phyloP scores from a whole-genome alignment of 2,113 vertebrate genomes.

The Pedetes capensis region DNA sequence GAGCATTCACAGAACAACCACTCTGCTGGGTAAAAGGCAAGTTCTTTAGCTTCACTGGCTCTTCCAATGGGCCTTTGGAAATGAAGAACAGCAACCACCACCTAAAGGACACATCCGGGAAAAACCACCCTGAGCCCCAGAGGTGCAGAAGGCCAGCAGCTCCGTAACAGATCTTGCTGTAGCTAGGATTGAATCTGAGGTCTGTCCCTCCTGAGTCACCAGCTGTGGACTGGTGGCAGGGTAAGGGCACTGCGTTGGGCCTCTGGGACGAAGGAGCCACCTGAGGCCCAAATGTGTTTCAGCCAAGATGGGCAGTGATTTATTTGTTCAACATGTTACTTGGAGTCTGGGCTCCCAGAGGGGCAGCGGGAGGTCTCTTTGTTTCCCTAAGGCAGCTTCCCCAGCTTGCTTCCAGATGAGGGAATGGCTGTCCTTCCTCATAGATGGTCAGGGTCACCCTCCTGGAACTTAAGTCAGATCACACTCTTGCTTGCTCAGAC shows the following conservation, averaged over 20 bases:
- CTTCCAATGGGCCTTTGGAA: background rate
- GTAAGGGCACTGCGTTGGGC: background rate
- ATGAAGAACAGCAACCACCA: background rate
- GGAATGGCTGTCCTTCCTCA: background rate
- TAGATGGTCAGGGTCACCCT: background rate
- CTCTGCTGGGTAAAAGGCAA: background rate
- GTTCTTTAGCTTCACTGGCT: background rate
- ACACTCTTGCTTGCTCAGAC: background rate
- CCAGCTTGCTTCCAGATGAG: background rate
- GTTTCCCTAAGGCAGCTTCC: background rate
- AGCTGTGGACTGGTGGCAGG: background rate
- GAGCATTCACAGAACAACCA: background rate
- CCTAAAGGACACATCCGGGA: background rate
- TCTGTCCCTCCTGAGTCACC: background rate
- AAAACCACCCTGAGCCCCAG: background rate
- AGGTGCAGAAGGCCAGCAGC: background rate
- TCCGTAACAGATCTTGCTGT: background rate
- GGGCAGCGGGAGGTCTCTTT: background rate
- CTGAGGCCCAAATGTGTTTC: background rate
- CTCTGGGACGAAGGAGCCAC: background rate
- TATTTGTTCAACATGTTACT: background rate
- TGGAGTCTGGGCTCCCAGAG: background rate
- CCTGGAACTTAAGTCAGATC: background rate
- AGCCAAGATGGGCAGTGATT: background rate
- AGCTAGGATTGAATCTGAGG: background rate